phyloP scores from a whole-genome alignment of 2,888 invertebrate species.

The Tachina grossa region DNA sequence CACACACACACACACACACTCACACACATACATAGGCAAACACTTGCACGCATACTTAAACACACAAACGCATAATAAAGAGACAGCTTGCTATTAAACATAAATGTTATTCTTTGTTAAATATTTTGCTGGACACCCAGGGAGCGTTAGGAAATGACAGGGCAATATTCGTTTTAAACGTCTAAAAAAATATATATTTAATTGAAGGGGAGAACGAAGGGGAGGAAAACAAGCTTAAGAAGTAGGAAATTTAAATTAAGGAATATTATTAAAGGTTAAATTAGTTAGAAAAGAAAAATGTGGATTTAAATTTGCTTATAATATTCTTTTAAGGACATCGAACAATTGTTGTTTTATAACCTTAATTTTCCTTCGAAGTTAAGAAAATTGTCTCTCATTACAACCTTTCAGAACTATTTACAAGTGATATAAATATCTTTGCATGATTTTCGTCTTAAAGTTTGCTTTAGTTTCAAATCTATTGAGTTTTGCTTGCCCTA shows the following conservation, averaged over 20 bases:
- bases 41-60: background rate
- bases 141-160: conserved; percentile 70
- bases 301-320: background rate
- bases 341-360: too few relatives aligned
- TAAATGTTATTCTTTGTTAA: conserved; percentile 68
- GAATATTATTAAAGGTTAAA: background rate
- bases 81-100: conserved; percentile 42
- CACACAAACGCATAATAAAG: background rate
- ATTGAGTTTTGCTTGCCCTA: too few relatives aligned
- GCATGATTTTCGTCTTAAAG: too few relatives aligned
- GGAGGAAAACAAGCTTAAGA: conserved; percentile 1
- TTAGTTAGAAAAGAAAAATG: background rate
- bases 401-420: too few relatives aligned
- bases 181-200: conserved; percentile 3
- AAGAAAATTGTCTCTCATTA: too few relatives aligned
- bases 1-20: background rate
- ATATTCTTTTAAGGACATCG: too few relatives aligned
- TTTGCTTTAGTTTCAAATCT: too few relatives aligned
- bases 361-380: too few relatives aligned
- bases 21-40: conserved; percentile 24
- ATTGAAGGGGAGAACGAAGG: conserved; percentile 16
- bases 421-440: too few relatives aligned
- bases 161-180: conserved; percentile 28
- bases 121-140: conserved; percentile 64
- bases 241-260: background rate